Evolutionary conservation across 2,797 vertebrate genomes (phyloP), one percentile per base, ranked within the genome.

Genomic region (Epinephelus malabaricus): DNA sequence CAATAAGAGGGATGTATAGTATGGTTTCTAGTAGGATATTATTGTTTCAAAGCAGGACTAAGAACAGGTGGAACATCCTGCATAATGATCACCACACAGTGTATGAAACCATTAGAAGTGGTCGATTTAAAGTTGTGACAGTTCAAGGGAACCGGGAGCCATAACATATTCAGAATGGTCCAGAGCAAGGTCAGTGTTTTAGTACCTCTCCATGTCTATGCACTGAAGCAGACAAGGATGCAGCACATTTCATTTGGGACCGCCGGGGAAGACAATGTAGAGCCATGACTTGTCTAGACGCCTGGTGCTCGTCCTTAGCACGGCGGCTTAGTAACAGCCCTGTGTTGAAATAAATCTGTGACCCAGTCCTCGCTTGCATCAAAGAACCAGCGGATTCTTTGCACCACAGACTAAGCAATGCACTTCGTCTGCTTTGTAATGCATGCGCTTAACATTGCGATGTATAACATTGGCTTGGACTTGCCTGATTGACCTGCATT

Each of bases 401-500:
- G 76, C 65, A 47, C 69, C 40, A 80, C 81, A 76, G 45, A 62
- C 76, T 50, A 78, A 87, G 85, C 85, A 81, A 80, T 79, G 69
- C 86, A 86, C 85, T 86, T 92, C 90, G 94, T 94, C 95, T 94
- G 93, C 94, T 96, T 87, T 91, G 88, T 92, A 92, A 93, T 89
- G 86, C 91, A 89, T 89, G 82, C 76, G 70, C 88, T 87, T 95
- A 97, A 97, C 97, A 96, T 96, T 93, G 95, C 90, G 92, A 95
- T 95, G 95, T 97, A 69, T 86, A 97, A 96, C 92, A 89, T 83
- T 88, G 90, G 89, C 91, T 92, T 51, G 94, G 96, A 95, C 96
- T 95, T 89, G 95, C 95, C 96, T 97, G 97, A 98, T 98, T 99
- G 97, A 96, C 97, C 95, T 94, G 97, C 95, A 95, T 97, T 98